Evolutionary conservation across 2,888 invertebrate species (phyloP), one percentile per base, ranked within the genome.

Genomic region (Archips xylosteana): DNA sequence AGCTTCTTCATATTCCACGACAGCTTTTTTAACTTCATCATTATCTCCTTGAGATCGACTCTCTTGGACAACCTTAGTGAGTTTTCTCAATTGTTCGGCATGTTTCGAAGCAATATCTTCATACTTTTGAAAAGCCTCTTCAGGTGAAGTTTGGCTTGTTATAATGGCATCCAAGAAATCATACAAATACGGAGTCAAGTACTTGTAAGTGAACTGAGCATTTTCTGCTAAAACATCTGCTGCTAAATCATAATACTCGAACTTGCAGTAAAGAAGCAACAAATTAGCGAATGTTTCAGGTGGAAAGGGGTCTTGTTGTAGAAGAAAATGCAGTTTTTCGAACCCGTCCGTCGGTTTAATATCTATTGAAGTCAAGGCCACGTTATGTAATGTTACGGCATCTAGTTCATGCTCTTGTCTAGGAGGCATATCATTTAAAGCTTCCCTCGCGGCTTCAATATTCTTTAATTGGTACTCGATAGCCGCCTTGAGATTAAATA

Each of bases 151-250:
- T 94, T 99, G 99, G 81, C 99, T 98, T 0, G 98, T 99, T 81
- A 99, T 99, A 63, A 99, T 95, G 0, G 99, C 99, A 87, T 99
- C 99, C 86, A 99, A 90, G 83, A 99, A 98, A 85, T 99, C 99
- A 85, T 98, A 99, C 62, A 99, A 92, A 89, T 99, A 99, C 95
- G 98, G 97, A 8, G 98, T 97, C 70, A 99, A 92, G 89, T 98
- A 99, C 90, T 99, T 99, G 85, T 98, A 99, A 0, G 99, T 99
- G 71, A 99, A 96, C 86, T 99, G 98, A 6, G 98, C 98, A 91
- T 99, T 99, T 92, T 99, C 99, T 6, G 99, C 99, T 76, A 99
- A 90, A 51, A 99, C 98, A 92, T 99, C 99, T 0, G 99, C 99
- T 10, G 99, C 99, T 75, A 99, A 94, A 88, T 99, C 99, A 86